phyloP scores from a whole-genome alignment of 2,797 vertebrate genomes.

The Phataginus tetradactyla region DNA sequence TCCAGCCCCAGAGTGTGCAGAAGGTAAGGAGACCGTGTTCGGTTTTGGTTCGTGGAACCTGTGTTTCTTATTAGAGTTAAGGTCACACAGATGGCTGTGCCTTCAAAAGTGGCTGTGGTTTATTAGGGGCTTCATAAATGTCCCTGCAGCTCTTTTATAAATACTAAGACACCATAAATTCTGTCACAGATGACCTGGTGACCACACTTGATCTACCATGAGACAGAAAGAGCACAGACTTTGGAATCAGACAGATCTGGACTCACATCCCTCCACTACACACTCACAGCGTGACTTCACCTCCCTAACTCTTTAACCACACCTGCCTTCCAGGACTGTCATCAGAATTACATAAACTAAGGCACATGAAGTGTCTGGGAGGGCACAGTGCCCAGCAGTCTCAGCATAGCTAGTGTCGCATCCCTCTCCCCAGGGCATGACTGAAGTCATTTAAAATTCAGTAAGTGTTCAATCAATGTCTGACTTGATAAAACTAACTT shows the following conservation, averaged over 20 bases:
- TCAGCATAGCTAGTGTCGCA: accelerated
- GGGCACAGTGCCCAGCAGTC: accelerated
- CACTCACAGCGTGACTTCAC: accelerated
- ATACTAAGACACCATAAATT: accelerated
- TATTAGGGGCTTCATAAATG: background rate
- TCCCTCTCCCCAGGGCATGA: accelerated
- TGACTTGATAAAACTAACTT: accelerated
- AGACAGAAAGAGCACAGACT: no score
- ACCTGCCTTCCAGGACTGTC: background rate
- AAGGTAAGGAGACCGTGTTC: accelerated
- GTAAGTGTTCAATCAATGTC: accelerated
- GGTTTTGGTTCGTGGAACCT: no score
- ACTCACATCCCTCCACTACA: accelerated
- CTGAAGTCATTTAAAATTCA: background rate
- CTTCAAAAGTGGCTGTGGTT: background rate
- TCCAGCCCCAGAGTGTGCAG: accelerated
- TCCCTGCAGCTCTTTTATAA: background rate
- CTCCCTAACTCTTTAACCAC: background rate
- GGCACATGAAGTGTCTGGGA: accelerated
- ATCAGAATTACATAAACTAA: accelerated
- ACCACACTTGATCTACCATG: accelerated
- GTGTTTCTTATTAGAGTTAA: accelerated
- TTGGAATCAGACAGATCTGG: accelerated
- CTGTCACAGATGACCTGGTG: no score
- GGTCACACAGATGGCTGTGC: accelerated